Evolutionary conservation across 1,140 invertebrate genomes (phyloP), one percentile per base, ranked within the genome.

Genomic region (Drosophila punjabiensis): DNA sequence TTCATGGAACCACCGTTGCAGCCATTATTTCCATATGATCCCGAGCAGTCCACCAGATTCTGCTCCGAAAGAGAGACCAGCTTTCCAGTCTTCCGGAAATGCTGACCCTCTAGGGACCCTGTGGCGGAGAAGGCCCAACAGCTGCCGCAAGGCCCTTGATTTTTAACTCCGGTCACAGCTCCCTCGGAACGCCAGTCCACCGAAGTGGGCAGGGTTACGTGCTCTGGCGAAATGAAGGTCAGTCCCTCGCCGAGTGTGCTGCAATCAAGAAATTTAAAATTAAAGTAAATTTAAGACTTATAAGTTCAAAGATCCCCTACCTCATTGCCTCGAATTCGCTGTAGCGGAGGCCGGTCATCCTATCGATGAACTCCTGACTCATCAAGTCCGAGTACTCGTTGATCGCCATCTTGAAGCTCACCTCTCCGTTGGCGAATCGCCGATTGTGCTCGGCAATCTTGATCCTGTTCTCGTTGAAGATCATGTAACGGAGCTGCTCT

Each of bases 51-150:
- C 5, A 56, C n/a, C 8, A 56, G 62, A 10, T 64, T 56, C 24
- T 64, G 62, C 10, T 55, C 48, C 3, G 62, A 58, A 8, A 58
- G 24, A 9, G 62, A 28, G 16, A 39, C 33, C n/a, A 64, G 14
- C 4, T 56, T 18, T 7, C 62, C 62, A 3, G 52, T 39, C 18
- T 64, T 56, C 4, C 33, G 16, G n/a, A 39, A 56, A 11, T 64
- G 20, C n/a, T 58, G 62, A 64, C 62, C 24, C 24, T 64, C 62
- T 6, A 64, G 1, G 9, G 53, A 55, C 1, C 50, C 62, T 7
- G 35, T 58, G 24, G 50, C 11, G n/a, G 62, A 55, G 28, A 64
- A 64, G 13, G 62, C 33, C 62, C 50, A 64, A 35, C 62, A 58
- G 16, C 50, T 64, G 35, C 8, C 8, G 13, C 50, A 64, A 0